Base-by-base conservation (phyloP, 2,797 vertebrate genomes). In the Florisuga fusca region DNA sequence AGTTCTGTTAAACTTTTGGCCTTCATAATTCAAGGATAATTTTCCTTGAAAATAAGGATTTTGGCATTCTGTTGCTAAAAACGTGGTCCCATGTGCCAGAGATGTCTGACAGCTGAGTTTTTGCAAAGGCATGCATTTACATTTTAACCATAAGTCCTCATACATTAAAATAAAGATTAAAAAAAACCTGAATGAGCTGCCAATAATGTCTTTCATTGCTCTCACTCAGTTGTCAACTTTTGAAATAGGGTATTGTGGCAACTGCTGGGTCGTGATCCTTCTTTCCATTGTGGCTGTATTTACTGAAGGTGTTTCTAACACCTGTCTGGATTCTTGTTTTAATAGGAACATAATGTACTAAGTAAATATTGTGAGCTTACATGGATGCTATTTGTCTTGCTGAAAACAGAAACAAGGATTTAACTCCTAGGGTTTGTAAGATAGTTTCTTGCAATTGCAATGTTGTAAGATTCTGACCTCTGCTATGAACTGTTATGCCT, bases 61-160 rank as follows among this genome's bases (percentile, higher is more conserved):
- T 63, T 62, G 15, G 6, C 29, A 36, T 77, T 84, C 21, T 84
- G 12, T 38, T 80, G 26, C 34, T 68, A 68, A 72, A 77, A 84
- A 23, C 4, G 1, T 61, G 46, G 54, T 3, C 17, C 19, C 0
- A 0, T 17, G 25, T 58, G n/a, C 22, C 41, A 61, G 75, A 63
- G 71, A 3, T 21, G 17, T 5, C 10, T 89, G n/a, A 45, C 10
- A 38, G 26, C 25, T 3, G 34, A 19, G 19, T 31, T 5, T 12
- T 15, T 51, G 27, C 73, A 29, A 69, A 79, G 34, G 4, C 9
- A 29, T 5, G 17, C 2, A 1, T 23, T 73, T 41, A 68, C 64
- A 73, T 79, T 84, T 71, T 78, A 84, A 27, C n/a, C 0, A 0
- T 38, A 73, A n/a, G 41, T 62, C 7, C 9, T 79, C 5, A 12